Base-by-base conservation (phyloP, 2,888 invertebrate species). In the Unio delphinus region DNA sequence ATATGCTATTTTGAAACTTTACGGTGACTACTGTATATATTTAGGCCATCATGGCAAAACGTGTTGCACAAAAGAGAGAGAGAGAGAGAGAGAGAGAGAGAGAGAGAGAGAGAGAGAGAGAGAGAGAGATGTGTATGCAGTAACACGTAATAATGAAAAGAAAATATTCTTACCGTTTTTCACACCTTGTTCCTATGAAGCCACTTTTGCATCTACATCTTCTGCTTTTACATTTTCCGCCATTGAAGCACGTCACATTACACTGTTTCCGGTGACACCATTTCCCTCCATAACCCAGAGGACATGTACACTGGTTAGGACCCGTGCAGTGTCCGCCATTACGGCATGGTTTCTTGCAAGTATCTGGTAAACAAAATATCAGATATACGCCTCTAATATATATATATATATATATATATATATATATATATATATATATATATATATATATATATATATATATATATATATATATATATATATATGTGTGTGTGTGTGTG, bases 141-240 rank as follows among this genome's bases (percentile, higher is more conserved):
- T 34, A 34, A 1, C 34, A 34, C 34, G 34, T 34, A 8, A 11
- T 34, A 5, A 34, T 34, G 8, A 34, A 34, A 34, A 34, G 34
- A 34, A 34, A 34, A 30, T 7, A 28, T 7, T 57, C 74, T 61
- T 78, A 86, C 87, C 82, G 80, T 57, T 94, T 79, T 92, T 97
- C 96, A 90, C 97, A 97, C 90, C 96, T 96, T 91, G 95, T 93
- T 18, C 97, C 97, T 75, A 93, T 93, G 81, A 94, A 94, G 15
- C 96, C 96, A 60, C 92, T 92, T 3, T 94, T 94, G 90, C 97
- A 97, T 75, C 95, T 93, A 90, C 97, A 97, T 88, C 94, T 93
- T 91, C 97, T 95, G 61, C 96, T 96, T 84, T 94, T 94, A 88
- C 97, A 98, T 73, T 94, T 94, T 0, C 97, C 97, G 11, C 96